A percentile compares a stretch with the other conserved stretches of the same genome.
Conservation (phyloP, 2,888 invertebrate species). For the Argyra leucocephala region DNA sequence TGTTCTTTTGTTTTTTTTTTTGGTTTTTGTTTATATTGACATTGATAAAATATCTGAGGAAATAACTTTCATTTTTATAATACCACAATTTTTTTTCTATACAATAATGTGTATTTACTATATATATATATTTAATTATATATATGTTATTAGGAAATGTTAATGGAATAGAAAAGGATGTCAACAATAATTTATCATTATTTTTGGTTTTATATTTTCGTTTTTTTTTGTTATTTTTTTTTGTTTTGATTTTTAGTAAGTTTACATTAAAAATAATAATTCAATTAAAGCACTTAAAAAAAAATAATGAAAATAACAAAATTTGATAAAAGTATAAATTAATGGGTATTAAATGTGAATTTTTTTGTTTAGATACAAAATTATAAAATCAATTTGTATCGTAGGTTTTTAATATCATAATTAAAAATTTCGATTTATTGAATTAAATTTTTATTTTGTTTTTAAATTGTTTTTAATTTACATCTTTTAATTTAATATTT, state of each 20-base stretch:
- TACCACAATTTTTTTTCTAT: too few species aligned
- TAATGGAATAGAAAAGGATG: background rate
- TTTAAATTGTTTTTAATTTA: too few species aligned
- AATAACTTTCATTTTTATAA: background rate
- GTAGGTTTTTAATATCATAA: too few species aligned
- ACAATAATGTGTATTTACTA: background rate
- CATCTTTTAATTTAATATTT: too few species aligned
- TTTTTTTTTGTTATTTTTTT: background rate
- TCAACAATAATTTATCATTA: slow-evolving; percentile 6
- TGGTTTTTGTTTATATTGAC: background rate
- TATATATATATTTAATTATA: background rate
- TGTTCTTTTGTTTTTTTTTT: background rate
- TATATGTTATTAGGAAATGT: background rate
- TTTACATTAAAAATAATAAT: background rate
- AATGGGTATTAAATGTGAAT: too few species aligned
- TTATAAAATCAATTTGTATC: too few species aligned
- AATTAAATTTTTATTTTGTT: too few species aligned
- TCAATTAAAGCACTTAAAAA: slow-evolving; percentile 1
- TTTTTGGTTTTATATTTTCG: background rate
- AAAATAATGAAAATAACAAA: background rate
- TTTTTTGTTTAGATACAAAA: too few species aligned
- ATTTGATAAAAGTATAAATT: too few species aligned
- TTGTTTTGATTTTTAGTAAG: background rate
- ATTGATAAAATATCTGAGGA: background rate
- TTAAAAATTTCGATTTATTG: too few species aligned